Base-by-base conservation (phyloP, 2,888 invertebrate species). In the Ecliptopera silaceata region DNA sequence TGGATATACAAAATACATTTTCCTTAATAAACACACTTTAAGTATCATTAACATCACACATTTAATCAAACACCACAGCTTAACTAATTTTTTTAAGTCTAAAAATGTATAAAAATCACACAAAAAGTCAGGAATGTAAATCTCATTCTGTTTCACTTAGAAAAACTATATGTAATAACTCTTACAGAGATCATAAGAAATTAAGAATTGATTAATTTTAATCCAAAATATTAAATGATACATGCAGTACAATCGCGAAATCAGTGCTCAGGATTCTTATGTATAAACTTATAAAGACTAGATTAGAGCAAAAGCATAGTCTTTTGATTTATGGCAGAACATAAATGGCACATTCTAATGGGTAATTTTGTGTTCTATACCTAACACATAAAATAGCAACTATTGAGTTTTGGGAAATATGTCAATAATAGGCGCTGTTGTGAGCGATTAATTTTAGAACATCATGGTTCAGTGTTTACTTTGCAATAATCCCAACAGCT, bases 281-380 rank as follows among this genome's bases (percentile, higher is more conserved):
- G 29, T 29, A 13, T 42, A 39, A 70, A 77, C 64, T 75, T 75
- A 77, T 81, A 84, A 85, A 90, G 90, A 91, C 90, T 91, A 91
- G 90, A 89, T 86, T 79, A 87, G 90, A 91, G 90, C 90, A 90
- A 88, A 83, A 82, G 57, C 44, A 54, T 80, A 84, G 82, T 84
- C 82, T 75, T 75, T 77, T 70, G 64, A 72, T 76, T 76, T 82
- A 88, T 88, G 88, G 87, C 87, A 82, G 75, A 79, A 74, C 65
- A 61, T 68, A 69, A 66, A 88, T 88, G 87, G 88, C 88, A 88
- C 88, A 75, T 75, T 70, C 62, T 49, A 68, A 71, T 65, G 65
- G 58, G 57, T 49, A n/a, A 64, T 18, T 39, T 18, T 48, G 22
- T 46, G 46, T 36, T 22, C 10, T 11, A 17, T 18, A 32, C 34